Evolutionary conservation across 2,888 invertebrate species (phyloP), one percentile per base, ranked within the genome.

Genomic region (Leucoptera coffeella): DNA sequence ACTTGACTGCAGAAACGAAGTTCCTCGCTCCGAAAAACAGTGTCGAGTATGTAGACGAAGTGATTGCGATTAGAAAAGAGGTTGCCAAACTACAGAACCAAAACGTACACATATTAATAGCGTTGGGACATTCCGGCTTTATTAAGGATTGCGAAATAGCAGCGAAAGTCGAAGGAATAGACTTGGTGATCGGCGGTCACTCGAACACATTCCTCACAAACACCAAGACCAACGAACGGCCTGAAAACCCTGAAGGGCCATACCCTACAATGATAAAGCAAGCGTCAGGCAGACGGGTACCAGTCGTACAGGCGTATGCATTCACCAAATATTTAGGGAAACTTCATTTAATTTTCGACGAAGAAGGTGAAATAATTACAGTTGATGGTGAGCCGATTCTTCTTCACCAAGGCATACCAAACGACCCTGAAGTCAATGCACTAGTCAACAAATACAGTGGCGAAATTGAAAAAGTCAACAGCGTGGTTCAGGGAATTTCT

Each of bases 91-190:
- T 90, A 3, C 79, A 80, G 39, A 41, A 51, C 1, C 45, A 75
- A 32, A 85, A 85, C 1, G 73, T 90, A 0, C 75, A 85, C 9
- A 87, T 91, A 25, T 74, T 94, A 2, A 88, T 94, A 34, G 93
- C 88, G 0, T 51, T 94, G n/a, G 94, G 94, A 1, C 94, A 95
- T 59, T 88, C 92, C 1, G 94, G 94, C 0, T 89, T 77, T 44
- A 55, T 72, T 2, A 75, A 72, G 37, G 94, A 94, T 46, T 58
- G 79, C 43, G 69, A 75, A 42, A 88, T 94, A 27, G 93, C 90
- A 0, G 52, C 48, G 30, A 62, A 82, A 30, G 86, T 91, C 2
- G 81, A 82, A 7, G 82, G 83, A 12, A 69, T 93, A 3, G 93
- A 94, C 51, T 54, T 91, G 13, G 89, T 94, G 0, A 80, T 94